These are phyloP conservation scores for Brienomyrus brachyistius DNA, from an alignment of 2,113 vertebrate genomes.

Conservation along the genomic window DNA sequence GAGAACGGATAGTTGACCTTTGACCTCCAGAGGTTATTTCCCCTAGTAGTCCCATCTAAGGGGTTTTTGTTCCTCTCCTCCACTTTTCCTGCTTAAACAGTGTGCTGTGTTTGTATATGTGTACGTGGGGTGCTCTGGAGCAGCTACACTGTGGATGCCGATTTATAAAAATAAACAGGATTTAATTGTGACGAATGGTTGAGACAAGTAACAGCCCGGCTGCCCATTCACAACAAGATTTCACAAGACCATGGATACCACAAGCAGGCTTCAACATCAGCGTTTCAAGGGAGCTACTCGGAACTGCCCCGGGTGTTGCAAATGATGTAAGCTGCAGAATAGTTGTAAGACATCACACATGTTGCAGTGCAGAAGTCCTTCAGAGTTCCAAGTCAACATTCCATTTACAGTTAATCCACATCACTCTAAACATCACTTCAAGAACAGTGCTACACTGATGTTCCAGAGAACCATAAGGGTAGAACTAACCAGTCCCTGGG, in stretches of 20 bases:
- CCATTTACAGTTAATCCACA: not conserved
- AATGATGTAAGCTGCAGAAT: not conserved
- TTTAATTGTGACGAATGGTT: not conserved
- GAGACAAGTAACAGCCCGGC: not conserved
- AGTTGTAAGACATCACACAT: not conserved
- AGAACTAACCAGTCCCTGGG: not conserved
- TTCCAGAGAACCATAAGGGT: not conserved
- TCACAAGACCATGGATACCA: not conserved
- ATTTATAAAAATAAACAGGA: not conserved
- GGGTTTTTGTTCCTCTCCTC: not conserved
- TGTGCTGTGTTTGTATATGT: conserved; percentile 4
- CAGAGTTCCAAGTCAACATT: not conserved
- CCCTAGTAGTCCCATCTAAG: not conserved
- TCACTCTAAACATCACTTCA: not conserved
- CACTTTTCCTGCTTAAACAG: not conserved
- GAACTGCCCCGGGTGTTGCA: not conserved
- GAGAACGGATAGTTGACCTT: not conserved
- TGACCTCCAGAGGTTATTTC: not conserved
- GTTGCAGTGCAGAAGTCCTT: not conserved
- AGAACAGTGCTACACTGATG: not conserved
- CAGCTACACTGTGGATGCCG: not conserved
- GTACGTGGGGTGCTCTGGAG: not conserved
- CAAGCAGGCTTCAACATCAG: not conserved
- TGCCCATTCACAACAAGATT: not conserved
- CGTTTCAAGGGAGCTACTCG: not conserved